Evolutionary conservation across 1,140 invertebrate species (phyloP).

Genomic region (Halyomorpha halys): DNA sequence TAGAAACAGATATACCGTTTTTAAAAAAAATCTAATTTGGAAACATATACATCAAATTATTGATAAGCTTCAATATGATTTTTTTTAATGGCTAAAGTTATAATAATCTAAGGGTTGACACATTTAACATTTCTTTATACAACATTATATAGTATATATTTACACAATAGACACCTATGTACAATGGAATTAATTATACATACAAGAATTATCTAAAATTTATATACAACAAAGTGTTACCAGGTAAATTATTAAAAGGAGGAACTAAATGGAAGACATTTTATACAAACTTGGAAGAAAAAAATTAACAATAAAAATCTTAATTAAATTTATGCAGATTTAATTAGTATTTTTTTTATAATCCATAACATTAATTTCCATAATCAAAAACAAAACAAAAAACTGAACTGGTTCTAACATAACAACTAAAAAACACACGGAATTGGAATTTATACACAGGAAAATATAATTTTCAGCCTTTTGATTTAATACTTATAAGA

Average conservation of each 20-base stretch:
- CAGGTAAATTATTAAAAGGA: constrained; percentile 9
- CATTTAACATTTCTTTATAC: constrained; percentile 2
- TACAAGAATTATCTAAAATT: constrained; percentile 7
- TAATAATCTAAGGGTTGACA: constrained; percentile 11
- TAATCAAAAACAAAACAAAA: too few species aligned
- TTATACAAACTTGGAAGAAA: neutral
- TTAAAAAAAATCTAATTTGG: neutral
- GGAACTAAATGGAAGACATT: constrained; percentile 23
- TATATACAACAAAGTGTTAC: constrained; percentile 7
- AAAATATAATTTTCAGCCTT: constrained; percentile 1
- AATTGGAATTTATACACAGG: constrained; percentile 11
- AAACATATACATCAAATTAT: constrained; percentile 2
- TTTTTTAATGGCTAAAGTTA: constrained; percentile 2
- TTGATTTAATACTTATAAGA: neutral
- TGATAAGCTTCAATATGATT: neutral
- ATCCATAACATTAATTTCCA: too few species aligned
- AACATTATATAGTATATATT: neutral
- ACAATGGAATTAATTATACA: constrained; percentile 3
- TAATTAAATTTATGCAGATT: too few species aligned
- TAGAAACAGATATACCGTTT: neutral
- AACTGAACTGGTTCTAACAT: too few species aligned
- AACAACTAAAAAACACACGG: neutral
- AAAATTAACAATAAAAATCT: too few species aligned
- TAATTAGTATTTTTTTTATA: too few species aligned
- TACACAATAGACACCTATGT: constrained; percentile 6